phyloP scores from a whole-genome alignment of 35 echinoderm and acorn worm genomes.

The Strongylocentrotus purpuratus region DNA sequence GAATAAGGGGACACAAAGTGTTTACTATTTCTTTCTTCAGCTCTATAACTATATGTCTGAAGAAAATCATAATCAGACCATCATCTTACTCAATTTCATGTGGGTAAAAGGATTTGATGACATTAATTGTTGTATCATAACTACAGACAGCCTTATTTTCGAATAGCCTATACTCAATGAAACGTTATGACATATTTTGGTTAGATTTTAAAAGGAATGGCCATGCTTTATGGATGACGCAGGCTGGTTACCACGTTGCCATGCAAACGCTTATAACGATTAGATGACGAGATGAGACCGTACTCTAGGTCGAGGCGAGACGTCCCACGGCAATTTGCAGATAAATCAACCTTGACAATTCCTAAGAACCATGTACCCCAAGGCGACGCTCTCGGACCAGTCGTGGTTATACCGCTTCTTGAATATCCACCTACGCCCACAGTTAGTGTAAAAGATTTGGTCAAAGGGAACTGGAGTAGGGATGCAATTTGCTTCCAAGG shows the following conservation, averaged over 20 bases:
- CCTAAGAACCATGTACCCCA: neutral
- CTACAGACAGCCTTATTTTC: too few species aligned
- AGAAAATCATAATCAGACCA: too few species aligned
- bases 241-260: neutral
- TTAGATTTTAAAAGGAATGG: neutral
- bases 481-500: neutral
- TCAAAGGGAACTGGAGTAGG: neutral
- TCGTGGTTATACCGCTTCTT: neutral
- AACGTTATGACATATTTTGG: neutral
- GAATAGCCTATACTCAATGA: too few species aligned
- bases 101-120: too few species aligned
- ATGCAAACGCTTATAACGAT: neutral
- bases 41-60: too few species aligned
- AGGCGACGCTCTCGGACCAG: neutral
- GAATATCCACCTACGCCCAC: neutral
- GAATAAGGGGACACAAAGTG: too few species aligned
- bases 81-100: too few species aligned
- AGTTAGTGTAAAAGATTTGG: neutral
- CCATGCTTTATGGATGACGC: neutral
- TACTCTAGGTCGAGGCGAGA: neutral
- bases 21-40: too few species aligned
- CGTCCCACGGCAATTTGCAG: neutral
- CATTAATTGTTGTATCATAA: too few species aligned
- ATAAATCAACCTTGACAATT: conserved; percentile 8
- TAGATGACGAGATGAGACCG: neutral